Evolutionary conservation across 2,797 vertebrate species (phyloP), one percentile per base, ranked within the genome.

Genomic region (Hoplostethus atlanticus): DNA sequence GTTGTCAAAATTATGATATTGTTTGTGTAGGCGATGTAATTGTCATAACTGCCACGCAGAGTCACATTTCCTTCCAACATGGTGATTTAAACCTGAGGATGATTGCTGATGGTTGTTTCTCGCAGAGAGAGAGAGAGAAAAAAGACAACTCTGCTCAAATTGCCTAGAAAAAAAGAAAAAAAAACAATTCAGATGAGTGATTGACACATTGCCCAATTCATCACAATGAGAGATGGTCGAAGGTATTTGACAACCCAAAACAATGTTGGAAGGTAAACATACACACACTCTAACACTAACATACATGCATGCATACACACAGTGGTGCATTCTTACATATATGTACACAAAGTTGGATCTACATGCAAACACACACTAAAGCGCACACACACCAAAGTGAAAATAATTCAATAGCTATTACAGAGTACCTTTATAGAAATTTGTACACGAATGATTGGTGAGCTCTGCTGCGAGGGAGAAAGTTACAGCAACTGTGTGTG

Each of bases 101-200:
- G 79, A 89, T 86, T 84, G 80, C 78, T 86, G 51, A 62, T 77
- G 75, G 76, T 84, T 80, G 59, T 81, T 81, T 87, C 73, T 84
- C 58, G 47, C 17, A 47, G 53, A 62, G 65, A 42, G 17, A 52
- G 25, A 53, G 52, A 46, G 36, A 60, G 47, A 31, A 42, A 34
- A 46, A 68, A 79, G 63, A 84, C 52, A 78, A 85, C 58, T 76
- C 78, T 72, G 76, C 61, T 51, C 72, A 87, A 86, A 89, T 84
- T 83, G 85, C 88, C 79, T 87, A 85, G 70, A 83, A 81, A 84
- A 84, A 83, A 63, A 83, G 73, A 55, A 10, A 68, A 81, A 88
- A 90, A 84, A 87, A 85, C 87, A 86, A 88, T 90, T 86, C 81
- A 83, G 86, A 87, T 91, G 91, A 92, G 72, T 90, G 90, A 93